Evolutionary conservation across 2,113 vertebrate genomes (phyloP).

Genomic region (Equus quagga): DNA sequence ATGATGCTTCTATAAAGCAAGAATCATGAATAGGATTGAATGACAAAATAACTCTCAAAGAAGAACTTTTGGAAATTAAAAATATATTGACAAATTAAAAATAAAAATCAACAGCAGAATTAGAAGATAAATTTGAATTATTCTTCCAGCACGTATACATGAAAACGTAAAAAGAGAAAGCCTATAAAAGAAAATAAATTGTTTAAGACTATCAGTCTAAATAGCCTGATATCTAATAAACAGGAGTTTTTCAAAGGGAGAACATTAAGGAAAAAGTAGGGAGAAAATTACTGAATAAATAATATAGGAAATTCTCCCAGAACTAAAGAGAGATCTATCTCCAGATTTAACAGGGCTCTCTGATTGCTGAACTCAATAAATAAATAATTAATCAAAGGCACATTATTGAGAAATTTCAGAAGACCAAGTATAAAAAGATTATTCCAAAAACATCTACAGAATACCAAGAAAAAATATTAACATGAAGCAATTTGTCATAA

Average conservation of each 20-base stretch:
- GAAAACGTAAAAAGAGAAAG: slow-evolving; percentile 5
- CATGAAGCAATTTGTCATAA: background rate
- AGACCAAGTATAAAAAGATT: background rate
- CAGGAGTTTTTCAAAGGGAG: background rate
- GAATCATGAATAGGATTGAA: background rate
- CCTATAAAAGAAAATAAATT: background rate
- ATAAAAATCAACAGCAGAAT: background rate
- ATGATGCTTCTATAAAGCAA: background rate
- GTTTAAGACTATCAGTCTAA: background rate
- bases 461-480: background rate
- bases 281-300: background rate
- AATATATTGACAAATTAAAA: background rate
- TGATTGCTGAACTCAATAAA: background rate
- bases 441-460: background rate
- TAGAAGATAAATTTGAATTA: background rate
- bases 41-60: background rate
- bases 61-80: background rate
- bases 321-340: background rate
- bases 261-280: background rate
- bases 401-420: background rate
- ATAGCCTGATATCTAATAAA: background rate
- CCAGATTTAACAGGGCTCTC: background rate
- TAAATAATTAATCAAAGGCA: background rate
- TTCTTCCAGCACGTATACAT: background rate
- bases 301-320: background rate